Base-by-base conservation (phyloP, 2,888 invertebrate genomes). In the Leptinotarsa juncta region DNA sequence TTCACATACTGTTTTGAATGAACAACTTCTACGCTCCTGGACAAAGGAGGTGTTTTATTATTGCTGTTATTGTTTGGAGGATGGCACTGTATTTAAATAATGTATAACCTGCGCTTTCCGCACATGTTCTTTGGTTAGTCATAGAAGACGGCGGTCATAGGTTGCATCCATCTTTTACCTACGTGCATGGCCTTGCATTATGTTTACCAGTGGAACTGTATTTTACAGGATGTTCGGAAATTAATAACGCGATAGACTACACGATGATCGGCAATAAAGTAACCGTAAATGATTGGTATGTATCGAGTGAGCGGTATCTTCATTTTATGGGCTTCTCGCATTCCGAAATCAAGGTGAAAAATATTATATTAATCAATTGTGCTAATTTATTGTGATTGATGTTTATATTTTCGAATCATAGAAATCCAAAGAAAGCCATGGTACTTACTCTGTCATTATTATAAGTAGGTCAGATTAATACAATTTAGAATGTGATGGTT, bases 71-170 rank as follows among this genome's bases (percentile, higher is more conserved):
- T 66, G 70, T 67, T 73, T 70, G 60, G 70, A 65, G 73, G 65
- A 73, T 70, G 70, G 48, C 66, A 68, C 69, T 62, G 26, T 18
- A 62, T 62, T 70, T 69, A 66, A 70, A 70, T 66, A 73, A 73
- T 70, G 65, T 73, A 73, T 66, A 23, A 67, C 65, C 69, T 67
- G 69, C 70, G 70, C 70, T 73, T 32, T 62, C 62, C 62, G 42
- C 62, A 62, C 62, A 70, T 57, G 73, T 73, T 70, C 66, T 57
- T 70, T 57, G 70, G 70, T 70, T 73, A 73, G 70, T 73, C 73
- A 73, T 73, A 73, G 69, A 73, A 12, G 65, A 49, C 57, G 67
- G 32, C 70, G 73, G 73, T 70, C 70, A 73, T 66, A 70, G 73
- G 73, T 70, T 73, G 66, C 69, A 73, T 65, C 55, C 65, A 65